Conservation (phyloP, 1,140 invertebrate species). For the Argopecten irradians region DNA sequence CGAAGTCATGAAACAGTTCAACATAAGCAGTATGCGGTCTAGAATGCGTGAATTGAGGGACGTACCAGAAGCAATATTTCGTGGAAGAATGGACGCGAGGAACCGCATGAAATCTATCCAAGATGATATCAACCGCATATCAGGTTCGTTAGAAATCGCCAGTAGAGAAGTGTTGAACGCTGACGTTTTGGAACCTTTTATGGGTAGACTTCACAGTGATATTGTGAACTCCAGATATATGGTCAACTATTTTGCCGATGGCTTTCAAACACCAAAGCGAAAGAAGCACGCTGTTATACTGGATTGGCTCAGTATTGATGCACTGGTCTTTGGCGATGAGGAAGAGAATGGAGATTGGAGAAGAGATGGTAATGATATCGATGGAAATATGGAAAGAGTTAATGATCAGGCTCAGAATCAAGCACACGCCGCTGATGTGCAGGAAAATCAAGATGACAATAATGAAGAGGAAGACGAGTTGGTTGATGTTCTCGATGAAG, state of each 20-base stretch:
- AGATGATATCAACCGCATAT: constrained; percentile 45
- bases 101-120: constrained; percentile 28
- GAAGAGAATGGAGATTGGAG: constrained; percentile 23
- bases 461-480: constrained; percentile 34
- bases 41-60: constrained; percentile 26
- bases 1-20: constrained; percentile 55
- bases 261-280: background rate
- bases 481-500: constrained; percentile 47
- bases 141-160: constrained; percentile 55
- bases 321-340: background rate
- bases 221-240: background rate
- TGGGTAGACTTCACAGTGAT: constrained; percentile 46
- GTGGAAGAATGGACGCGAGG: constrained; percentile 25
- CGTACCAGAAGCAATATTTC: constrained; percentile 34
- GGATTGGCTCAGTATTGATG: background rate
- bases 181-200: constrained; percentile 53
- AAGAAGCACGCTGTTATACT: constrained; percentile 36
- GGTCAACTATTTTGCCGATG: background rate
- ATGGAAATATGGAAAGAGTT: background rate
- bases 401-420: background rate
- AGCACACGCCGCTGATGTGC: background rate
- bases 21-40: constrained; percentile 46
- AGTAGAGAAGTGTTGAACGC: constrained; percentile 59
- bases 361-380: constrained; percentile 43
- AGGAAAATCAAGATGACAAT: background rate